These are phyloP conservation scores for Steromphala cineraria DNA, from an alignment of 2,888 invertebrate species.

Conservation along the genomic window DNA sequence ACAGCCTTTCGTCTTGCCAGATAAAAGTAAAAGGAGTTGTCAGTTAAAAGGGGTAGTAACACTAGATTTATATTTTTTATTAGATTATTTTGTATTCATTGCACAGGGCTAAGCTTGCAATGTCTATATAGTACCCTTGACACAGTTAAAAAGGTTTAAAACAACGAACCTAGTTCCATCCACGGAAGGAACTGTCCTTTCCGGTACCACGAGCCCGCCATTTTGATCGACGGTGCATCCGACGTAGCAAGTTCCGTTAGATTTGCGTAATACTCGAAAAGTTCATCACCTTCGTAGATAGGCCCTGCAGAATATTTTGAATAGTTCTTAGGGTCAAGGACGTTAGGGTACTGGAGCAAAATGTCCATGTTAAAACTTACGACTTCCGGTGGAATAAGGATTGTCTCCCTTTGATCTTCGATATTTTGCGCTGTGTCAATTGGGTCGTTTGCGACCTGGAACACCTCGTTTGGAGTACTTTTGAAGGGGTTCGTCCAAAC, in stretches of 20 bases:
- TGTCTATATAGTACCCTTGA: too few relatives aligned
- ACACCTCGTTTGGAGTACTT: slow-evolving; percentile 43
- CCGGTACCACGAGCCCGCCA: slow-evolving; percentile 41
- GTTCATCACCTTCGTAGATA: slow-evolving; percentile 39
- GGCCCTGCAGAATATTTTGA: slow-evolving; percentile 42
- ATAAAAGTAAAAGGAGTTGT: too few relatives aligned
- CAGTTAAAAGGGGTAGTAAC: too few relatives aligned
- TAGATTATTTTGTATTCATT: too few relatives aligned
- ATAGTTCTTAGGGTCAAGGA: slow-evolving; percentile 38
- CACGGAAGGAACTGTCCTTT: slow-evolving; percentile 46
- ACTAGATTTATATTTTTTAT: too few relatives aligned
- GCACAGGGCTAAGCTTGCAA: too few relatives aligned
- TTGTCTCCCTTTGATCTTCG: slow-evolving; percentile 19
- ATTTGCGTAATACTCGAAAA: slow-evolving; percentile 41
- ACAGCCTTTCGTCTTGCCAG: too few relatives aligned
- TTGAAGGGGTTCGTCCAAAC: slow-evolving; percentile 45
- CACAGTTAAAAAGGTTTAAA: too few relatives aligned
- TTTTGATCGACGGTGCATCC: slow-evolving; percentile 23
- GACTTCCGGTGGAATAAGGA: not conserved
- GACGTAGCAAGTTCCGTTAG: slow-evolving; percentile 22
- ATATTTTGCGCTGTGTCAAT: slow-evolving; percentile 31
- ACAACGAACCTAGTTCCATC: slow-evolving; percentile 39
- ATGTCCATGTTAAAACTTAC: slow-evolving; percentile 38
- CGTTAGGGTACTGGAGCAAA: slow-evolving; percentile 44
- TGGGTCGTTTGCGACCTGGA: slow-evolving; percentile 47